Evolutionary conservation across 2,888 invertebrate species (phyloP).

Genomic region (Encarsia formosa): DNA sequence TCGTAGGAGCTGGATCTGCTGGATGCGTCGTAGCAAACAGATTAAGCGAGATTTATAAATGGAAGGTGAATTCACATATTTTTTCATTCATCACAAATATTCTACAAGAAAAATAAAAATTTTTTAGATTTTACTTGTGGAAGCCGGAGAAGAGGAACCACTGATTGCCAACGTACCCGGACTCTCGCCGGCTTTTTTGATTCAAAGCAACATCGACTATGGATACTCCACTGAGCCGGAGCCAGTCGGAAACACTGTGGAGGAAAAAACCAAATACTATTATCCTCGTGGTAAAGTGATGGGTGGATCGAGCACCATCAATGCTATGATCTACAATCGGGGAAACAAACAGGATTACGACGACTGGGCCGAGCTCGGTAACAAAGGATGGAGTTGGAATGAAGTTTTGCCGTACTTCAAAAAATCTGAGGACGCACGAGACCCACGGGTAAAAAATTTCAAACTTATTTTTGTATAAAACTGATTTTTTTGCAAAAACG

Average conservation of each 20-base stretch:
- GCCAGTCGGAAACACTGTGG: slow-evolving; percentile 58
- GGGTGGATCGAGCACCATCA: slow-evolving; percentile 60
- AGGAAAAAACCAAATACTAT: slow-evolving; percentile 56
- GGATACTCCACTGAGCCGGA: slow-evolving; percentile 65
- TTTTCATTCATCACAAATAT: neutral
- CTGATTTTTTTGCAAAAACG: too few species aligned
- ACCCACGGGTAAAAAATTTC: neutral
- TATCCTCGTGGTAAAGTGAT: slow-evolving; percentile 66
- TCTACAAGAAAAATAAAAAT: neutral
- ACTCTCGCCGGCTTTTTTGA: slow-evolving; percentile 52
- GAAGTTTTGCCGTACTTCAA: slow-evolving; percentile 50
- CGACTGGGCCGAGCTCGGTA: slow-evolving; percentile 56
- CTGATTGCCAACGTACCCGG: slow-evolving; percentile 63
- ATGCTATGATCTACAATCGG: slow-evolving; percentile 60
- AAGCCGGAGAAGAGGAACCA: slow-evolving; percentile 67
- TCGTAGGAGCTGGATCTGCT: slow-evolving; percentile 53
- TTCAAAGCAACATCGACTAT: slow-evolving; percentile 61
- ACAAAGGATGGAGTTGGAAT: slow-evolving; percentile 53
- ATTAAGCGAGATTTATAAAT: slow-evolving; percentile 49
- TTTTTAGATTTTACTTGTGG: slow-evolving; percentile 59
- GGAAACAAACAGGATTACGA: slow-evolving; percentile 57
- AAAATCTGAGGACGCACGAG: slow-evolving; percentile 50
- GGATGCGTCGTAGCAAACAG: slow-evolving; percentile 56
- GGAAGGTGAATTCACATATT: slow-evolving; percentile 43
- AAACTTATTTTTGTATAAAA: too few species aligned